Percentiles rank a stretch among this genome's conserved stretches.
These are phyloP conservation scores for Enteromius trimaculatus DNA, from an alignment of 2,797 vertebrate genomes.

Conservation along the genomic window DNA sequence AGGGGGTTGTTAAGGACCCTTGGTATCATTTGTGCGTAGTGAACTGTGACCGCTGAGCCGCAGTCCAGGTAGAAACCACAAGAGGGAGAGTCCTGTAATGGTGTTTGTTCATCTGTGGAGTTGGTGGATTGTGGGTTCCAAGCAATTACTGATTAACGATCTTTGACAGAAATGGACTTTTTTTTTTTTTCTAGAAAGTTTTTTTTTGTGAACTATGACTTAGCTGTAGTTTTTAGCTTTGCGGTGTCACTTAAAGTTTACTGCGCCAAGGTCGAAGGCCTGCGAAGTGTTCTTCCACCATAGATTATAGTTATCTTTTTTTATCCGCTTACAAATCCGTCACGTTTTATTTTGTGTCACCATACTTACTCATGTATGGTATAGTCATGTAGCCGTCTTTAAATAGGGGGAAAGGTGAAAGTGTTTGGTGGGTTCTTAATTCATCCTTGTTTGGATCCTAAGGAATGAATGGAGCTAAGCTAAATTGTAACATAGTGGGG, in stretches of 20 bases:
- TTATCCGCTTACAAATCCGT: no score
- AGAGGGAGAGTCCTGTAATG: conserved; percentile 9
- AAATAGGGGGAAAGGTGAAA: no score
- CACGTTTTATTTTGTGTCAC: no score
- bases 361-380: no score
- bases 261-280: no score
- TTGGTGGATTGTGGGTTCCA: conserved; percentile 3
- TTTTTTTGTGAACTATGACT: background rate
- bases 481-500: no score
- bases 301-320: no score
- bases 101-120: conserved; percentile 19
- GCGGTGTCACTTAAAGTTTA: background rate
- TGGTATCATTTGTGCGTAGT: conserved; percentile 9
- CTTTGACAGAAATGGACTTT: background rate
- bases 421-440: no score
- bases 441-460: no score
- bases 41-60: conserved; percentile 17
- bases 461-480: no score
- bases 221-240: background rate
- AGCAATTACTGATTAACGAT: conserved; percentile 24
- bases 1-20: conserved; percentile 10
- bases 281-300: no score
- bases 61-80: conserved; percentile 18
- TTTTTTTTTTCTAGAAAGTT: conserved; percentile 12
- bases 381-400: no score